Evolutionary conservation across 2,797 vertebrate species (phyloP).

Genomic region (Esox lucius): DNA sequence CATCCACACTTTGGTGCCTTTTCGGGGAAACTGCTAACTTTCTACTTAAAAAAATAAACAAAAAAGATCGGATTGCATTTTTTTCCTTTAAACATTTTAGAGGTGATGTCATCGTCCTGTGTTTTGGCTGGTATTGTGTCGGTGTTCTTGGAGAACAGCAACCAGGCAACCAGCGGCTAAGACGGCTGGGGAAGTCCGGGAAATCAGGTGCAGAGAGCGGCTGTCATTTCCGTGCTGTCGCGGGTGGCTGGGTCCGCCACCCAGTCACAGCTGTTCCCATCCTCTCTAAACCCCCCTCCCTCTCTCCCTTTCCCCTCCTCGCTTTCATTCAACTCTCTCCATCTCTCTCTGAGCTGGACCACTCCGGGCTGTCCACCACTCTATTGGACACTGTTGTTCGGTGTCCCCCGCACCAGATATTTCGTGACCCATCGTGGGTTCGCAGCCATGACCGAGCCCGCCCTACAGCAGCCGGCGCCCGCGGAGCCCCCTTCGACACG

Average conservation of each 20-base stretch:
- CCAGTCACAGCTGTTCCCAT: slow-evolving; percentile 74
- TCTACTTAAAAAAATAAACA: slow-evolving; percentile 73
- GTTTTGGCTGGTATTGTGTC: slow-evolving; percentile 76
- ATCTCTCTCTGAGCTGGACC: slow-evolving; percentile 70
- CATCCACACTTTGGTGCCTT: slow-evolving; percentile 48
- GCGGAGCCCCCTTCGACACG: slow-evolving; percentile 65
- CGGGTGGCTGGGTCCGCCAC: slow-evolving; percentile 73
- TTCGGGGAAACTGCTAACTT: slow-evolving; percentile 68
- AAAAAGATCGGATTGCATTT: slow-evolving; percentile 78
- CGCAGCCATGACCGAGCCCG: slow-evolving; percentile 74
- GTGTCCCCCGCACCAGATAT: slow-evolving; percentile 63
- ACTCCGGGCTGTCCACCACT: slow-evolving; percentile 60
- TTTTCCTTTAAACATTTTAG: slow-evolving; percentile 74
- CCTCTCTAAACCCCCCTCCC: slow-evolving; percentile 58
- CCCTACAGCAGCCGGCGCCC: slow-evolving; percentile 63
- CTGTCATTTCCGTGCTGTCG: slow-evolving; percentile 75
- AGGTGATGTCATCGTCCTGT: slow-evolving; percentile 80
- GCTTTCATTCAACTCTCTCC: slow-evolving; percentile 63
- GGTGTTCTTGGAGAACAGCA: slow-evolving; percentile 65
- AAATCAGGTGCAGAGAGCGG: slow-evolving; percentile 82
- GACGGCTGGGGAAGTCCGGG: slow-evolving; percentile 65
- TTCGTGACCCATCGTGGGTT: slow-evolving; percentile 56
- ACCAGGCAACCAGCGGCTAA: slow-evolving; percentile 68
- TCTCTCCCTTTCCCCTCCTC: slow-evolving; percentile 35
- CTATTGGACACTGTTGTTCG: slow-evolving; percentile 56